These are phyloP conservation scores for Scyliorhinus canicula DNA, from an alignment of 2,797 vertebrate genomes.

Conservation along the genomic window DNA sequence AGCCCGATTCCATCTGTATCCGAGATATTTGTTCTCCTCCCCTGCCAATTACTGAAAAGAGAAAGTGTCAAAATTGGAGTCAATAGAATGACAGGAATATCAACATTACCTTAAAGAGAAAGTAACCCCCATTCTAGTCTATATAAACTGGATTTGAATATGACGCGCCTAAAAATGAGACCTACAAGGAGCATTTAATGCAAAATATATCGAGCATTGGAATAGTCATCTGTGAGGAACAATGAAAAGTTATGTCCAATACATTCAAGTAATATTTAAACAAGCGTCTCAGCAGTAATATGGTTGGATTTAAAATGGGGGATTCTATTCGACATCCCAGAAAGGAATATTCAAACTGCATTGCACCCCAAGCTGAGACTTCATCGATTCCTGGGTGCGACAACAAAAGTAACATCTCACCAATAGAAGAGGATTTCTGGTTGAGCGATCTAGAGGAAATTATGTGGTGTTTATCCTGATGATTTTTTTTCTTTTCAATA, in stretches of 20 bases:
- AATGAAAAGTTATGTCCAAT: not conserved
- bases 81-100: not conserved
- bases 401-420: not conserved
- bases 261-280: not conserved
- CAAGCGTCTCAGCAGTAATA: not conserved
- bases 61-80: constrained; percentile 43
- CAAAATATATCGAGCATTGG: not conserved
- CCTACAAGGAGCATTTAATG: too few species aligned
- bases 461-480: too few species aligned
- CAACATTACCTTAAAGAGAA: not conserved
- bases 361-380: not conserved
- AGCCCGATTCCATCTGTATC: constrained; percentile 95
- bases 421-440: not conserved
- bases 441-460: too few species aligned
- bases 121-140: not conserved
- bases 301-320: not conserved
- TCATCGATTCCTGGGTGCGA: not conserved
- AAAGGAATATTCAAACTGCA: not conserved
- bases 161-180: not conserved
- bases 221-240: not conserved
- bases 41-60: constrained; percentile 85
- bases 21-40: constrained; percentile 97
- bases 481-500: too few species aligned
- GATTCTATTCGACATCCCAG: not conserved
- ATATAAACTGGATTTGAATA: not conserved